A percentile compares a stretch with the other conserved stretches of the same genome.
Conservation (phyloP, 2,113 vertebrate species). For the Vimba vimba region DNA sequence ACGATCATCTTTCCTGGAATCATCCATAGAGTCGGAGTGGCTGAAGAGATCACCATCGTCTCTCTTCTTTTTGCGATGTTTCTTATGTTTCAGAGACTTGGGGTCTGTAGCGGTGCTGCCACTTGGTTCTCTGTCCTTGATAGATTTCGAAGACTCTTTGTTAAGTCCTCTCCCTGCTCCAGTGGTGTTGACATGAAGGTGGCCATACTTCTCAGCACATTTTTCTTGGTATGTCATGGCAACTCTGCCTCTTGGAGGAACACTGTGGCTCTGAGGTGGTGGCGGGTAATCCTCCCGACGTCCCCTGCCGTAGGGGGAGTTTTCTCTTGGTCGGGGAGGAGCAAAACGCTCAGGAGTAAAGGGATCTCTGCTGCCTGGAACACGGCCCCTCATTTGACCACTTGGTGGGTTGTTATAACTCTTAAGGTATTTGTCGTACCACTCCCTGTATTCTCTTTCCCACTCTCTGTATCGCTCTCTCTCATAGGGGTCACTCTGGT, state of each 20-base stretch:
- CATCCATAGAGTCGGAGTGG: slow-evolving; percentile 73
- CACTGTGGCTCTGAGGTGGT: slow-evolving; percentile 71
- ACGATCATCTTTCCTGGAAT: slow-evolving; percentile 77
- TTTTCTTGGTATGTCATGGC: slow-evolving; percentile 76
- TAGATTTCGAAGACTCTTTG: slow-evolving; percentile 75
- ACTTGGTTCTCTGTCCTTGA: slow-evolving; percentile 73
- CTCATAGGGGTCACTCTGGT: slow-evolving; percentile 86
- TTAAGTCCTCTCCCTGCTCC: slow-evolving; percentile 31
- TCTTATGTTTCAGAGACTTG: slow-evolving; percentile 83
- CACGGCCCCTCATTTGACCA: slow-evolving; percentile 73
- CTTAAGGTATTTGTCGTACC: slow-evolving; percentile 93
- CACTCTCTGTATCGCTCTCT: slow-evolving; percentile 87
- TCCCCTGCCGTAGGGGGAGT: slow-evolving; percentile 83
- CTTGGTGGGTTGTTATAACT: slow-evolving; percentile 79
- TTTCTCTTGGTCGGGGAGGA: slow-evolving; percentile 75
- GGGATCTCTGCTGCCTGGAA: slow-evolving; percentile 75
- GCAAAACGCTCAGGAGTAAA: slow-evolving; percentile 79
- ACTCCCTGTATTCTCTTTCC: slow-evolving; percentile 90
- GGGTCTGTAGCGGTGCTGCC: slow-evolving; percentile 69
- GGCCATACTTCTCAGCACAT: slow-evolving; percentile 75
- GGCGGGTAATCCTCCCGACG: slow-evolving; percentile 73
- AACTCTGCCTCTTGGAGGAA: slow-evolving; percentile 67
- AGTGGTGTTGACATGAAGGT: slow-evolving; percentile 61
- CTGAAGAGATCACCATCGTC: slow-evolving; percentile 83
- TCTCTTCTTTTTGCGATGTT: slow-evolving; percentile 85